phyloP scores from a whole-genome alignment of 1,140 invertebrate species.

The Holotrichia oblita region DNA sequence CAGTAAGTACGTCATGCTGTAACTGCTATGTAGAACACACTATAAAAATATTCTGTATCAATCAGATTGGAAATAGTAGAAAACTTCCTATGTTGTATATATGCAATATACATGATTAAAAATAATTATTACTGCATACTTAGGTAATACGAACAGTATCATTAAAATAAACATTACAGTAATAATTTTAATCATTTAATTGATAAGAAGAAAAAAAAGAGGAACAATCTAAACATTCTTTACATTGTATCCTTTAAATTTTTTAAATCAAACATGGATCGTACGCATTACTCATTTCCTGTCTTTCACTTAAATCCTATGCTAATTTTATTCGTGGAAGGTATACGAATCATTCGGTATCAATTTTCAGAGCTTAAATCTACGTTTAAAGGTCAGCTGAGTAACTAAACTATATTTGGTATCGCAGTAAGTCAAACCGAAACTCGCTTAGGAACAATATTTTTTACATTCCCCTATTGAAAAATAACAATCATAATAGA shows the following conservation, averaged over 20 bases:
- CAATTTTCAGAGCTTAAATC: not conserved
- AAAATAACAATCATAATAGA: no score
- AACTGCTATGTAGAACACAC: no score
- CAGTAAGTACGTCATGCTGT: no score
- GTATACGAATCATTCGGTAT: not conserved
- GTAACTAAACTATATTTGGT: not conserved
- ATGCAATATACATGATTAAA: no score
- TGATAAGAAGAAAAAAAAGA: conserved; percentile 7
- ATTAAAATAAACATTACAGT: no score
- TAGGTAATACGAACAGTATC: no score
- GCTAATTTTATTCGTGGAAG: conserved; percentile 21
- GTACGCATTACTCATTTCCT: conserved; percentile 28
- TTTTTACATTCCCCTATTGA: not conserved
- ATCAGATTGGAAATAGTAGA: no score
- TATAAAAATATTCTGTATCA: no score
- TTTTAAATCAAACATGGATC: conserved; percentile 8
- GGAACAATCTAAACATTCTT: not conserved
- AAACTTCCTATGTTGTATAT: no score
- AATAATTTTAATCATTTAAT: not conserved
- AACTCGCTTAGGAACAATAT: conserved; percentile 1
- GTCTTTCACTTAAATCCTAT: conserved; percentile 12
- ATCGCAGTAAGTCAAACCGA: not conserved
- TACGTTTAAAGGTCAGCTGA: conserved; percentile 4
- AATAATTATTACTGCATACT: no score
- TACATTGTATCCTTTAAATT: not conserved